Base-by-base conservation (phyloP, 2,113 vertebrate genomes). In the Mus spicilegus region DNA sequence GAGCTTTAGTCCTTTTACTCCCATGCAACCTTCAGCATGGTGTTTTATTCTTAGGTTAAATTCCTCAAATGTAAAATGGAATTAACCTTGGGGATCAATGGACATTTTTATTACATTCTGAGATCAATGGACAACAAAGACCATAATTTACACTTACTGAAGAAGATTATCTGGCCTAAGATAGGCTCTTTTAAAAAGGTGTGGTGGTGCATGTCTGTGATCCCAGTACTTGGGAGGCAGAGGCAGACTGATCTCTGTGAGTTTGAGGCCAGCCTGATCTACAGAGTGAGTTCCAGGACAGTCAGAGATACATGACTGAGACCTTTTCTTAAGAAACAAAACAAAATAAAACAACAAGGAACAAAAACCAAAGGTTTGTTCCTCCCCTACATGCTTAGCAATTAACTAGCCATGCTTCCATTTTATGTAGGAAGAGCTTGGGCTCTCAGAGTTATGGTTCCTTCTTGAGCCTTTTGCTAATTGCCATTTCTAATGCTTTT, bases 41-140 rank as follows among this genome's bases (percentile, higher is more conserved):
- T 51, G 61, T 87, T 95, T 94, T 95, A 95, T 81, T 95, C 88
- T 89, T 36, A 87, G 77, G 90, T 96, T 91, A 96, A 96, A 95
- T 85, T 96, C 84, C 28, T 51, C 87, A 95, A 90, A 97, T 95
- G 91, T 95, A 95, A 87, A 94, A 94, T 73, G 70, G 78, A 95
- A 95, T 96, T 96, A 96, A 94, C 46, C 76, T 76, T 87, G 89
- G 36, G 39, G 95, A 96, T 97, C 90, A 94, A 85, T 96, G 82
- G 87, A 95, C 61, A 63, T 93, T 94, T 46, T 96, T 87, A 96
- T 82, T 90, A 87, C 14, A 94, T 95, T 97, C 81, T 95, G 89
- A 93, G 70, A 94, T 93, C 87, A 92, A 92, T 92, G 75, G 42
- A 96, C 30, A 97, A 91, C 51, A 94, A 93, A 95, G 63, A 82